Evolutionary conservation across 2,797 vertebrate species (phyloP).

Genomic region (Morelia viridis): DNA sequence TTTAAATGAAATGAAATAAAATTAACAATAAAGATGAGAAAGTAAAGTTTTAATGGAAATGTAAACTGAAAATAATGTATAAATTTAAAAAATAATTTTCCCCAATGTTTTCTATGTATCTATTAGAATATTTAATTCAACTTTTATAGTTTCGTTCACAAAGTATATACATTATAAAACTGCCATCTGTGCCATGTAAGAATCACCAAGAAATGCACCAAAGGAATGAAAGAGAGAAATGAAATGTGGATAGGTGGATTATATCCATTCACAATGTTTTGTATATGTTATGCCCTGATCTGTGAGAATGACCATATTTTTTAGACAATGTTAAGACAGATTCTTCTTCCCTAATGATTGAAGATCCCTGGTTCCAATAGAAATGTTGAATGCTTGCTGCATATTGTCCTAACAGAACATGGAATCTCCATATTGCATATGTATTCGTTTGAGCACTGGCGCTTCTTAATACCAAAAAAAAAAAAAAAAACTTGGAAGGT

Average conservation of each 20-base stretch:
- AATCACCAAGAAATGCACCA: background rate
- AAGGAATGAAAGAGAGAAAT: background rate
- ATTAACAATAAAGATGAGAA: conserved; percentile 61
- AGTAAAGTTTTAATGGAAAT: conserved; percentile 48
- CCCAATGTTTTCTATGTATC: background rate
- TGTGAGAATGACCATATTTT: background rate
- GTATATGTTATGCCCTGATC: background rate
- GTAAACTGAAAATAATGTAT: conserved; percentile 32
- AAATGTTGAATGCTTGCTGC: background rate
- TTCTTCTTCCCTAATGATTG: background rate
- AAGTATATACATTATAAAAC: background rate
- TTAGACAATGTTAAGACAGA: background rate
- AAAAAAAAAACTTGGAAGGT: background rate
- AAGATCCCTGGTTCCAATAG: background rate
- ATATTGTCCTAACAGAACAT: background rate
- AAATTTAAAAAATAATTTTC: background rate
- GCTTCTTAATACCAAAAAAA: background rate
- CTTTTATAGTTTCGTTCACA: background rate
- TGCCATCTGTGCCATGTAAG: background rate
- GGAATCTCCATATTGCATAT: background rate
- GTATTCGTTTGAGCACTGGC: background rate
- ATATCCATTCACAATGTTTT: background rate
- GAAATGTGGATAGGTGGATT: background rate
- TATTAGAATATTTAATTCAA: background rate
- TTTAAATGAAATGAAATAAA: conserved; percentile 70